A percentile compares a stretch with the other conserved stretches of the same genome.
Evolutionary conservation across 2,797 vertebrate species (phyloP).

Genomic region (Heteromormyrus szaboi): DNA sequence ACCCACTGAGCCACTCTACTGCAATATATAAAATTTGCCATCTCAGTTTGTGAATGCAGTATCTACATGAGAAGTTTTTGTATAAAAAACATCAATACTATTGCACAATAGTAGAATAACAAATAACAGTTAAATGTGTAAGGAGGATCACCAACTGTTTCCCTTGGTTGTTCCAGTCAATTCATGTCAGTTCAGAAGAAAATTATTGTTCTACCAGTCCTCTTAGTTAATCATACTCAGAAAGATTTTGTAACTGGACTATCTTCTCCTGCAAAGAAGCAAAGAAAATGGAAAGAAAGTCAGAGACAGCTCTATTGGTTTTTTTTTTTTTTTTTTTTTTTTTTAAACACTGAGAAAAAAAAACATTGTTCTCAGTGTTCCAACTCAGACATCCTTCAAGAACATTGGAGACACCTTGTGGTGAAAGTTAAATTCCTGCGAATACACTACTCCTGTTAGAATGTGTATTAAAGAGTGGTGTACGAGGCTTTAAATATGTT

Average conservation of each 20-base stretch:
- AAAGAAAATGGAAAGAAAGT: constrained; percentile 13
- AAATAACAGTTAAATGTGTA: not conserved
- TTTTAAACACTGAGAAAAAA: not conserved
- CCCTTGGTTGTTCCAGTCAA: not conserved
- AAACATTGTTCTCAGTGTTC: not conserved
- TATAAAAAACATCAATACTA: constrained; percentile 1
- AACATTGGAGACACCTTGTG: constrained; percentile 2
- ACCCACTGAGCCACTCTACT: not conserved
- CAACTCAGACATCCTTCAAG: too few species aligned
- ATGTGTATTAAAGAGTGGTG: not conserved
- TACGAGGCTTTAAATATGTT: not conserved
- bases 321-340: not conserved
- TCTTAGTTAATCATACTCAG: constrained; percentile 53
- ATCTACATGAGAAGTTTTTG: not conserved
- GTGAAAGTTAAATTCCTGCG: not conserved
- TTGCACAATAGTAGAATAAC: not conserved
- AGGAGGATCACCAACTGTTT: not conserved
- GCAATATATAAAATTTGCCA: not conserved
- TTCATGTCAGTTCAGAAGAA: constrained; percentile 18
- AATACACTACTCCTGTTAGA: not conserved
- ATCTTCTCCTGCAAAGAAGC: constrained; percentile 50
- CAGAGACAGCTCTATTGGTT: not conserved
- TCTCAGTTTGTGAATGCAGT: not conserved
- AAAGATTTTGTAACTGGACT: constrained; percentile 38
- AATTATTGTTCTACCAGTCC: not conserved